Evolutionary conservation across 1,140 invertebrate genomes (phyloP).

Genomic region (Leptinotarsa texana): DNA sequence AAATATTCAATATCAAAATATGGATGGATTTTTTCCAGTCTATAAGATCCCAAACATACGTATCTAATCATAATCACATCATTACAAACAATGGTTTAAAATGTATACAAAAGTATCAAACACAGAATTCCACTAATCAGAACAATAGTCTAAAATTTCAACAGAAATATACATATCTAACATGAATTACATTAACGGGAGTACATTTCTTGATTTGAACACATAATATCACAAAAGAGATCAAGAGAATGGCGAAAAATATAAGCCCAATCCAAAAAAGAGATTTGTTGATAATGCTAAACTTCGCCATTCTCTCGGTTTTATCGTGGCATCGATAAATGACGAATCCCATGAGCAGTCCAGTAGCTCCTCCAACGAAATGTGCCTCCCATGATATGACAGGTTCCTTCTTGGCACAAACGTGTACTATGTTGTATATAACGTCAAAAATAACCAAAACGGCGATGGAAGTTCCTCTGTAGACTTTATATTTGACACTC

Average conservation of each 20-base stretch:
- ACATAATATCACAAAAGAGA: slow-evolving; percentile 42
- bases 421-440: slow-evolving; percentile 57
- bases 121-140: too few relatives aligned
- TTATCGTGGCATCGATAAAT: slow-evolving; percentile 55
- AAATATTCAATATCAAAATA: too few relatives aligned
- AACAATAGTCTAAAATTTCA: slow-evolving; percentile 17
- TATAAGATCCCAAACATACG: too few relatives aligned
- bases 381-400: slow-evolving; percentile 76
- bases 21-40: too few relatives aligned
- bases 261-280: slow-evolving; percentile 41
- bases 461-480: slow-evolving; percentile 62
- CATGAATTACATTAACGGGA: slow-evolving; percentile 34
- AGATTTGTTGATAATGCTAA: slow-evolving; percentile 17
- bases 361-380: slow-evolving; percentile 76
- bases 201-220: slow-evolving; percentile 47
- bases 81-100: too few relatives aligned
- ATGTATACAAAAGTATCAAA: too few relatives aligned
- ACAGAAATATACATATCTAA: slow-evolving; percentile 42
- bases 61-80: too few relatives aligned
- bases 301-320: not conserved
- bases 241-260: slow-evolving; percentile 37
- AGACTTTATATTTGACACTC: slow-evolving; percentile 62
- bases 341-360: slow-evolving; percentile 78
- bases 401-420: slow-evolving; percentile 56
- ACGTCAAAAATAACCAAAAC: slow-evolving; percentile 66